A percentile compares a stretch with the other conserved stretches of the same genome.
phyloP scores from a whole-genome alignment of 1,140 invertebrate species.

The Heliconius congener region DNA sequence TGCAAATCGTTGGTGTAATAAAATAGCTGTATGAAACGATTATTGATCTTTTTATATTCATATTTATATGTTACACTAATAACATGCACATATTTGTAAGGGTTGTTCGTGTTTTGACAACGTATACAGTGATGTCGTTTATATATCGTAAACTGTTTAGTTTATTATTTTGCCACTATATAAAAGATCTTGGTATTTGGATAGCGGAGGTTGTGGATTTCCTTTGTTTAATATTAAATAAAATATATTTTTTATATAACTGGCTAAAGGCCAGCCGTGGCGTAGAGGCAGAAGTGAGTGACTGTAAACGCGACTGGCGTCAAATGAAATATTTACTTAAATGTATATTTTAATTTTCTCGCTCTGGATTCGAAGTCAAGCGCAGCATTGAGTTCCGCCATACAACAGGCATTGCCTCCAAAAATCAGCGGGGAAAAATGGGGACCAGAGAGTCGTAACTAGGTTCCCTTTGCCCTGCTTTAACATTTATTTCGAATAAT shows the following conservation, averaged over 20 bases:
- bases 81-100: conserved; percentile 7
- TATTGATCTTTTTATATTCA: conserved; percentile 8
- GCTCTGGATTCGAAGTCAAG: no score
- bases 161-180: not conserved
- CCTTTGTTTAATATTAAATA: not conserved
- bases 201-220: not conserved
- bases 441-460: no score
- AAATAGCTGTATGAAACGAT: conserved; percentile 1
- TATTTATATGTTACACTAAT: not conserved
- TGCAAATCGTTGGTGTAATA: not conserved
- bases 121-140: not conserved
- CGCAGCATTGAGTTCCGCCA: no score
- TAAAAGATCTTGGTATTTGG: not conserved
- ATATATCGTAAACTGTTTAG: not conserved
- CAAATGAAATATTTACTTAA: no score
- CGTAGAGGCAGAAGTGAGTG: no score
- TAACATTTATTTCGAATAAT: not conserved
- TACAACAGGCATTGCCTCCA: no score
- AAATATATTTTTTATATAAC: not conserved
- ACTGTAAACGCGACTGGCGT: not conserved
- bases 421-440: no score
- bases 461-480: no score
- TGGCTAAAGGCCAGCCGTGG: no score
- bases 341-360: no score
- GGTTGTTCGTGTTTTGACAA: conserved; percentile 10